Conservation (phyloP, 2,797 vertebrate genomes). For the Etheostoma nigrum region DNA sequence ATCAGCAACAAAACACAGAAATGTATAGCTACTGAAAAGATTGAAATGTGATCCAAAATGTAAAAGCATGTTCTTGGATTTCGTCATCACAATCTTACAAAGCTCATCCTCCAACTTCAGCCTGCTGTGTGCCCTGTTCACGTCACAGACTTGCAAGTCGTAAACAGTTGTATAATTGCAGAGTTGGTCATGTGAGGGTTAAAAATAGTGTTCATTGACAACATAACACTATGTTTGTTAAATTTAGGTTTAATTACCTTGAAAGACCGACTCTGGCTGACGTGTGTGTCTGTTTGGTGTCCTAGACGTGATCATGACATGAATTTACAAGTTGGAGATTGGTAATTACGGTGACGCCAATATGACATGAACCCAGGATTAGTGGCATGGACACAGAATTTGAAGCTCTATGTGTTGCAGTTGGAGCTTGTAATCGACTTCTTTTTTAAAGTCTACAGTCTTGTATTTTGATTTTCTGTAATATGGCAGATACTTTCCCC, state of each 20-base stretch:
- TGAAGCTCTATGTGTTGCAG: not conserved
- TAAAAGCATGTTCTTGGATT: not conserved
- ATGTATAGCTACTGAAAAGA: not conserved
- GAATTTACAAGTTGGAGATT: constrained; percentile 4
- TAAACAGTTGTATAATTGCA: constrained; percentile 14
- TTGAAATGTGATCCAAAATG: not conserved
- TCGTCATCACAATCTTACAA: not conserved
- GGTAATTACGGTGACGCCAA: not conserved
- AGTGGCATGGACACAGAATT: not conserved
- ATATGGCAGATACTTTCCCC: not conserved
- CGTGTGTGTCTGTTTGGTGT: not conserved
- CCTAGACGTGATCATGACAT: not conserved
- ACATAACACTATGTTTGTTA: not conserved
- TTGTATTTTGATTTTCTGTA: not conserved
- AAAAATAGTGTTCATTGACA: not conserved
- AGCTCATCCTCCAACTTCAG: not conserved
- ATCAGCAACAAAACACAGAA: not conserved
- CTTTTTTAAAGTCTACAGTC: not conserved
- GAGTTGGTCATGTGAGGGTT: constrained; percentile 2
- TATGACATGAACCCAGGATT: not conserved
- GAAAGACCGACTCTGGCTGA: not conserved
- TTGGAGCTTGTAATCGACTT: not conserved
- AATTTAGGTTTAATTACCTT: not conserved
- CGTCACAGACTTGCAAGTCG: not conserved
- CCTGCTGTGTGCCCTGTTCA: not conserved